A percentile compares a stretch with the other conserved stretches of the same genome.
Conservation (phyloP, 2,113 vertebrate species). For the Tragelaphus buxtoni region DNA sequence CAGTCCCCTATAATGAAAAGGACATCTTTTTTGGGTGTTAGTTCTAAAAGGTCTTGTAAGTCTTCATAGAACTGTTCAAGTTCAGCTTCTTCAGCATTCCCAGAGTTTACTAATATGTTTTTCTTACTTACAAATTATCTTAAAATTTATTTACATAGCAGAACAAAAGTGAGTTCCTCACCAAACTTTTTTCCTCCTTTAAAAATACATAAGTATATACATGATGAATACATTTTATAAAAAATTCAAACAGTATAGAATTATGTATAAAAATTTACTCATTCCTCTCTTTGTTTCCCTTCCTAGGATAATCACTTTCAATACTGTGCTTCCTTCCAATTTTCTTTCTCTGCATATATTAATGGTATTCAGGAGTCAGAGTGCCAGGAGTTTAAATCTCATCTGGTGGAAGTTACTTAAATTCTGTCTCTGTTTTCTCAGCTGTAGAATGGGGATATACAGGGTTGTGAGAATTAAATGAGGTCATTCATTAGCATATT, state of each 20-base stretch:
- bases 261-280: neutral
- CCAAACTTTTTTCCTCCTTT: neutral
- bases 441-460: neutral
- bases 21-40: no score
- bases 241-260: neutral
- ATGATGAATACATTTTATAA: neutral
- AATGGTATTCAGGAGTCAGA: neutral
- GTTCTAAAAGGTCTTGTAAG: no score
- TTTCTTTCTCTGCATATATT: neutral
- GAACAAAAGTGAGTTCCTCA: neutral
- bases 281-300: neutral
- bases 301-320: neutral
- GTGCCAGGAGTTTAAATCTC: neutral
- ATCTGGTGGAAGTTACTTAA: neutral
- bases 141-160: neutral
- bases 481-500: neutral
- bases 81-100: no score
- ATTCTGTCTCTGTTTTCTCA: neutral
- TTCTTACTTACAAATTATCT: neutral
- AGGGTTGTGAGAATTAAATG: neutral
- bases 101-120: neutral
- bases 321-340: neutral
- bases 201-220: neutral
- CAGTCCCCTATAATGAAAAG: no score
- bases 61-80: no score